phyloP scores from a whole-genome alignment of 1,140 invertebrate species.

The Drosophila kurseongensis region DNA sequence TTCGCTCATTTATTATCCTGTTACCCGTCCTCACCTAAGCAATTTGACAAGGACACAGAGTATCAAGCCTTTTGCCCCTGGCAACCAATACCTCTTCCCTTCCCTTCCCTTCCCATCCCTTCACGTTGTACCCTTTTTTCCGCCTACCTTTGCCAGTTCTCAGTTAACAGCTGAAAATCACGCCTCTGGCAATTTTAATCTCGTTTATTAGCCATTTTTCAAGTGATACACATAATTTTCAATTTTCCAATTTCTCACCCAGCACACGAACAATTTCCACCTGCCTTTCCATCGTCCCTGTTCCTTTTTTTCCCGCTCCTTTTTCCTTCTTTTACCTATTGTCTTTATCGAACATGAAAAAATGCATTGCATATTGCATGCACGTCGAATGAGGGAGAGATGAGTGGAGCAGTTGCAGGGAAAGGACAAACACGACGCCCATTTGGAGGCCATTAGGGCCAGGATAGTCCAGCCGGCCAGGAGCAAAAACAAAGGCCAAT shows the following conservation, averaged over 20 bases:
- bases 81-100: not conserved
- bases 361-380: slow-evolving; percentile 64
- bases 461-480: slow-evolving; percentile 12
- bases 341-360: slow-evolving; percentile 81
- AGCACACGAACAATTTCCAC: slow-evolving; percentile 43
- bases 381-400: slow-evolving; percentile 15
- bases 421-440: slow-evolving; percentile 60
- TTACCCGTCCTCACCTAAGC: not conserved
- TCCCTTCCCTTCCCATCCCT: no score
- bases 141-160: slow-evolving; percentile 18
- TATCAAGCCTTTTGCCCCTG: slow-evolving; percentile 1
- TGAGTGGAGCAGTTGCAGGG: slow-evolving; percentile 17
- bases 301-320: slow-evolving; percentile 6
- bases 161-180: slow-evolving; percentile 60
- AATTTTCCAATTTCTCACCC: slow-evolving; percentile 77
- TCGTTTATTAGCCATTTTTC: slow-evolving; percentile 82
- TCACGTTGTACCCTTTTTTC: not conserved
- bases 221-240: slow-evolving; percentile 81
- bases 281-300: slow-evolving; percentile 26
- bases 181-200: slow-evolving; percentile 75
- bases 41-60: slow-evolving; percentile 18
- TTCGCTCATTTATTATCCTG: not conserved
- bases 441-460: slow-evolving; percentile 69
- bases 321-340: slow-evolving; percentile 41
- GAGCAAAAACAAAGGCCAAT: slow-evolving; percentile 59